Evolutionary conservation across 2,113 vertebrate genomes (phyloP).

Genomic region (Eurystomus gularis): DNA sequence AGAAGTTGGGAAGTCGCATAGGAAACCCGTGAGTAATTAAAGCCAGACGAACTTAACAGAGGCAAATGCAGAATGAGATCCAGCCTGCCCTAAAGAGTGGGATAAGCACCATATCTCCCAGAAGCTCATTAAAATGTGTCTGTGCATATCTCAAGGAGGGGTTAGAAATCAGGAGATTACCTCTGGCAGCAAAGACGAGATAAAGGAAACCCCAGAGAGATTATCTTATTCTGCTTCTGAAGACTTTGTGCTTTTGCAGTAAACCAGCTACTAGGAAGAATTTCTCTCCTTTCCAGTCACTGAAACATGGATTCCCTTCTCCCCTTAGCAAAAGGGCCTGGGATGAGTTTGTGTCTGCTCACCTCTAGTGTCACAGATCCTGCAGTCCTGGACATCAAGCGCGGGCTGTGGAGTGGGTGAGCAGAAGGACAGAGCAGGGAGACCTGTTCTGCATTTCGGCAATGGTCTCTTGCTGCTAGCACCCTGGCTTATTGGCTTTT

Average conservation of each 20-base stretch:
- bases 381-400: background rate
- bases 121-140: background rate
- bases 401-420: background rate
- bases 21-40: background rate
- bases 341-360: background rate
- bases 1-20: background rate
- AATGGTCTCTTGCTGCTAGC: background rate
- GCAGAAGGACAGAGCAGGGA: background rate
- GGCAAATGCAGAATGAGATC: background rate
- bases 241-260: background rate
- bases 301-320: background rate
- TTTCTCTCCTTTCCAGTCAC: background rate
- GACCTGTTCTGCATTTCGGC: background rate
- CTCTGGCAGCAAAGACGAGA: background rate
- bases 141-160: background rate
- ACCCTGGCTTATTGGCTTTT: background rate
- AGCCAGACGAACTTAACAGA: background rate
- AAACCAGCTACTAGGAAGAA: background rate
- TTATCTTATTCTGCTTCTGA: background rate
- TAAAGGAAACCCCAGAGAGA: background rate
- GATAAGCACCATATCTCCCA: background rate
- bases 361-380: background rate
- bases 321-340: background rate
- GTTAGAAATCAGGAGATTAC: slow-evolving; percentile 7
- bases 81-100: background rate